phyloP scores from a whole-genome alignment of 2,113 vertebrate genomes.

The Amphiprion ocellaris region DNA sequence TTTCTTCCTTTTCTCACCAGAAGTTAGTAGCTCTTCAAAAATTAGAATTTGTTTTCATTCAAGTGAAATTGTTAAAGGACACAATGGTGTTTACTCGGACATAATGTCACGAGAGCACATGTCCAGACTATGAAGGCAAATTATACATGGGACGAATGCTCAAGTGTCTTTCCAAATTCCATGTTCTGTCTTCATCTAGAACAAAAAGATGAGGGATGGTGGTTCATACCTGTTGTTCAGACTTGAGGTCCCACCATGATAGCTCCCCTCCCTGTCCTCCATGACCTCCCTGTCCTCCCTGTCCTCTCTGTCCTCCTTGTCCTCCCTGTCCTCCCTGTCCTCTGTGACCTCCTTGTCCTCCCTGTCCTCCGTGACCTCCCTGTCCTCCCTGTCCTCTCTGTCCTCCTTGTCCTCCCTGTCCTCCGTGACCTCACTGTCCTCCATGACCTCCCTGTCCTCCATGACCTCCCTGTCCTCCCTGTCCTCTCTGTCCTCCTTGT shows the following conservation, averaged over 20 bases:
- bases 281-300: too few relatives aligned
- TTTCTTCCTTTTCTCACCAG: not conserved
- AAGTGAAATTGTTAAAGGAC: slow-evolving; percentile 56
- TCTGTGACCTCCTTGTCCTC: too few relatives aligned
- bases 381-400: too few relatives aligned
- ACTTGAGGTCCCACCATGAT: too few relatives aligned
- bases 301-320: not conserved
- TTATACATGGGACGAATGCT: slow-evolving; percentile 57
- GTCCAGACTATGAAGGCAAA: slow-evolving; percentile 83
- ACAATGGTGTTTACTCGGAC: slow-evolving; percentile 48
- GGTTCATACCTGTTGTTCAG: not conserved
- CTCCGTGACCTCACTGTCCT: too few relatives aligned
- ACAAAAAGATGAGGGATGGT: slow-evolving; percentile 3
- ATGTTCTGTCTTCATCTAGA: slow-evolving; percentile 19
- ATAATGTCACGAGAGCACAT: slow-evolving; percentile 45
- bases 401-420: too few relatives aligned
- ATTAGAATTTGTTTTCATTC: slow-evolving; percentile 40
- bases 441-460: too few relatives aligned
- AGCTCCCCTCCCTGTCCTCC: too few relatives aligned
- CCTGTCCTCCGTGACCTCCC: too few relatives aligned
- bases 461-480: too few relatives aligned
- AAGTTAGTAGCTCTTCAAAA: slow-evolving; percentile 40
- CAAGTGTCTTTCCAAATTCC: slow-evolving; percentile 42
- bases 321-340: too few relatives aligned
- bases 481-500: too few relatives aligned